A percentile compares a stretch with the other conserved stretches of the same genome.
These are phyloP conservation scores for Latrodectus elegans DNA, from an alignment of 2,888 invertebrate genomes.

Conservation along the genomic window DNA sequence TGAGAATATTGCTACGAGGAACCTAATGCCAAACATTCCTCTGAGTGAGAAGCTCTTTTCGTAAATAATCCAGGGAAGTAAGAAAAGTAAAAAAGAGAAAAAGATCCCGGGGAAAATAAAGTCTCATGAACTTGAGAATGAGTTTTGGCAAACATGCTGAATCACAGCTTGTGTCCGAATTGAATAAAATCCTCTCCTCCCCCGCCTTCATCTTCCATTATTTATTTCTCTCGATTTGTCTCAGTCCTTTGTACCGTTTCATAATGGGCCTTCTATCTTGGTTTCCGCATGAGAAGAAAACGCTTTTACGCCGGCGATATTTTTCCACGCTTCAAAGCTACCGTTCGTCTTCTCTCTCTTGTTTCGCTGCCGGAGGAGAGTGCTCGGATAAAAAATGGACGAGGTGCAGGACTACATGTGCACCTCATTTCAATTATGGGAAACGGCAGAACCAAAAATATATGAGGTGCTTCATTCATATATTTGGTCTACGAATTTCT, in stretches of 20 bases:
- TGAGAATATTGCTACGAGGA: too few species aligned
- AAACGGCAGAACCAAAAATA: too few species aligned
- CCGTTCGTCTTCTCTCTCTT: background rate
- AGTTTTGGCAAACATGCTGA: background rate
- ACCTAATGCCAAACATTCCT: too few species aligned
- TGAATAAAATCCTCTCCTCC: conserved; percentile 8
- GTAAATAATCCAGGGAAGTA: background rate
- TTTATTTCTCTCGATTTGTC: conserved; percentile 9
- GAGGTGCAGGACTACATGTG: too few species aligned
- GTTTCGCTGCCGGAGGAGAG: background rate
- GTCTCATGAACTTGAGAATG: background rate
- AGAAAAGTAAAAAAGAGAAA: background rate
- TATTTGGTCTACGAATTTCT: too few species aligned
- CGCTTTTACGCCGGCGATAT: conserved; percentile 22
- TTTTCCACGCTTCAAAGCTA: conserved; percentile 30
- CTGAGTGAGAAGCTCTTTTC: too few species aligned
- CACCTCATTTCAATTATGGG: too few species aligned
- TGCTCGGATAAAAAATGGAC: too few species aligned
- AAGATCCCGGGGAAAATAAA: background rate
- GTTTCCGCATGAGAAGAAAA: conserved; percentile 35
- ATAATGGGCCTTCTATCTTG: conserved; percentile 4
- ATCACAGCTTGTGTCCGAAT: conserved; percentile 6
- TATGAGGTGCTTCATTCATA: too few species aligned
- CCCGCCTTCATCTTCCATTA: background rate
- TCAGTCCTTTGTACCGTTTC: background rate